Conservation (phyloP, 1,140 invertebrate genomes). For the Drosophila leontia region DNA sequence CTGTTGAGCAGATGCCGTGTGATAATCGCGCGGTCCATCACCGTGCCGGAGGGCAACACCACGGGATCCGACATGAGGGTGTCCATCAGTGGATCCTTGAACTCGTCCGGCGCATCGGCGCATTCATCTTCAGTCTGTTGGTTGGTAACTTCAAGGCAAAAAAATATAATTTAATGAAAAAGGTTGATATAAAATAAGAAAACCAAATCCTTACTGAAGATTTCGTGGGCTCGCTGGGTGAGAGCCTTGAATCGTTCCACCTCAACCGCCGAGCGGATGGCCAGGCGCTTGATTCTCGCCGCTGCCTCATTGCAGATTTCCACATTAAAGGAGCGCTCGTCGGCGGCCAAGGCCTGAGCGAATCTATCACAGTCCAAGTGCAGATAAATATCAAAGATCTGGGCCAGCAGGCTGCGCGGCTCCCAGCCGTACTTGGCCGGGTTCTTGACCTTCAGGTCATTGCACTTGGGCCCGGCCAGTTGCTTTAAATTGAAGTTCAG, state of each 20-base stretch:
- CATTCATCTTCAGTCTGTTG: slow-evolving; percentile 95
- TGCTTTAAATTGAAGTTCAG: slow-evolving; percentile 98
- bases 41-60: slow-evolving; percentile 95
- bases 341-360: slow-evolving; percentile 94
- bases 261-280: slow-evolving; percentile 93
- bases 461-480: slow-evolving; percentile 98
- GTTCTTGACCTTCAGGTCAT: slow-evolving; percentile 98
- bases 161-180: background rate
- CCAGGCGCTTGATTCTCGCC: slow-evolving; percentile 90
- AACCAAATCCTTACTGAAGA: slow-evolving; percentile 85
- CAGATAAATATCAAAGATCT: slow-evolving; percentile 98
- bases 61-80: slow-evolving; percentile 99
- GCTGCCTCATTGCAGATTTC: slow-evolving; percentile 97
- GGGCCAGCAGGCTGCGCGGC: slow-evolving; percentile 94
- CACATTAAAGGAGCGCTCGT: slow-evolving; percentile 97
- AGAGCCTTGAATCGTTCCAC: slow-evolving; percentile 93
- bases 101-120: slow-evolving; percentile 98
- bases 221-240: slow-evolving; percentile 91
- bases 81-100: slow-evolving; percentile 98
- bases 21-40: slow-evolving; percentile 98
- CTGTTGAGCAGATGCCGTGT: slow-evolving; percentile 97
- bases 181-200: background rate
- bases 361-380: slow-evolving; percentile 97
- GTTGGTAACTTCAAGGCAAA: slow-evolving; percentile 89
- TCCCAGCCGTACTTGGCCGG: slow-evolving; percentile 99